A percentile compares a stretch with the other conserved stretches of the same genome.
phyloP scores from a whole-genome alignment of 2,113 vertebrate species.

The Rynchops niger region DNA sequence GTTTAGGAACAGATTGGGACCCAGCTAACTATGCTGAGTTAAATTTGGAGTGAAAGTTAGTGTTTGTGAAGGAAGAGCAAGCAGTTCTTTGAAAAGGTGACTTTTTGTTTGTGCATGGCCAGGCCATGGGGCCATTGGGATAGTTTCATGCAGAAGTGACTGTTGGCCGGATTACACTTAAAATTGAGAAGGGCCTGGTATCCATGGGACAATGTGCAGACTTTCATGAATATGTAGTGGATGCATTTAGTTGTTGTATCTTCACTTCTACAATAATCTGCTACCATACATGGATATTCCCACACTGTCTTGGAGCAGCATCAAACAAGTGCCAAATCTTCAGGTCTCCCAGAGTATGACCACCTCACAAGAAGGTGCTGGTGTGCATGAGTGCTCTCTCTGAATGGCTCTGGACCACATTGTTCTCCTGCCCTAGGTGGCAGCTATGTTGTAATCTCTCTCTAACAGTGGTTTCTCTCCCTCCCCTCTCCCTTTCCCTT shows the following conservation, averaged over 20 bases:
- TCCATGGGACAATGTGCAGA: background rate
- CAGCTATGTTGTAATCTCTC: background rate
- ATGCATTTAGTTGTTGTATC: background rate
- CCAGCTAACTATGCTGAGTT: background rate
- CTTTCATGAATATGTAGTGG: background rate
- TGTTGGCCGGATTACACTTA: background rate
- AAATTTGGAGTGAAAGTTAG: constrained; percentile 16
- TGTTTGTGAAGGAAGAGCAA: background rate
- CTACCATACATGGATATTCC: background rate
- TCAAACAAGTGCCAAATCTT: background rate
- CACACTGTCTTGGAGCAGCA: background rate
- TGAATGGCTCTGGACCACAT: background rate
- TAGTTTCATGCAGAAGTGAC: background rate
- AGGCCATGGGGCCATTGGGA: background rate
- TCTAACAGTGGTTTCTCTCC: constrained; percentile 54
- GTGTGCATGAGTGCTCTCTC: background rate
- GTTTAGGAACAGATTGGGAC: background rate
- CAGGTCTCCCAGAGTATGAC: background rate
- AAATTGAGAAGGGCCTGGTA: background rate
- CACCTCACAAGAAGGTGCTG: background rate
- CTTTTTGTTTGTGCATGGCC: background rate
- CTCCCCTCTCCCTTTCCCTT: background rate
- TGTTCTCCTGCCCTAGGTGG: background rate
- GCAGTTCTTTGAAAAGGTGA: background rate
- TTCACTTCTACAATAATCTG: background rate